Evolutionary conservation across 2,888 invertebrate species (phyloP).

Genomic region (Caenorhabditis sp.): DNA sequence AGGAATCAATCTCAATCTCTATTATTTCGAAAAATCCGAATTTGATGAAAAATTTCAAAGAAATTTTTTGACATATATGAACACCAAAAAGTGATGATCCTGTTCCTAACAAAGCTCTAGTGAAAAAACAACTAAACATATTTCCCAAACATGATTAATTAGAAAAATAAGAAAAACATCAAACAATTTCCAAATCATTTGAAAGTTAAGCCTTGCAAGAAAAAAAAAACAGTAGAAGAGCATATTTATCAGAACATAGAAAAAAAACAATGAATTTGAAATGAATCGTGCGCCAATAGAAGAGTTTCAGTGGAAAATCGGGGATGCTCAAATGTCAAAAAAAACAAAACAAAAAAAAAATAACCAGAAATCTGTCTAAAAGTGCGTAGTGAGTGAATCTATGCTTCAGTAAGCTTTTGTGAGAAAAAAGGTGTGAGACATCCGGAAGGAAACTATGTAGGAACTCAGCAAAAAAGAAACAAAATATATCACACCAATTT

Average conservation of each 20-base stretch:
- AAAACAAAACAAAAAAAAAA: conserved; percentile 9
- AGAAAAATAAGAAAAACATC: no score
- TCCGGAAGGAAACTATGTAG: conserved; percentile 10
- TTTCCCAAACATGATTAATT: no score
- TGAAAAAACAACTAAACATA: no score
- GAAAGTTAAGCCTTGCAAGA: not conserved
- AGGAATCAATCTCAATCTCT: no score
- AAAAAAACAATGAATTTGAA: not conserved
- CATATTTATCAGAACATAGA: not conserved
- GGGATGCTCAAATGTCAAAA: conserved; percentile 1
- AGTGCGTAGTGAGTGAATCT: conserved; percentile 11
- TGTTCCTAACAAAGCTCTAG: no score
- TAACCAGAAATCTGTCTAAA: conserved; percentile 14
- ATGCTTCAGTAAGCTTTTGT: conserved; percentile 27
- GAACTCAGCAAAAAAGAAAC: conserved; percentile 5
- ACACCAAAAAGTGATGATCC: no score
- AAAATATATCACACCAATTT: not conserved
- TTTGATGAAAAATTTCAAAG: no score
- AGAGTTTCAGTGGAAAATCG: conserved; percentile 3
- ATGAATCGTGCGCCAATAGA: not conserved
- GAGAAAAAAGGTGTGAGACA: not conserved
- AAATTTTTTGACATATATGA: no score
- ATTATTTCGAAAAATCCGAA: no score
- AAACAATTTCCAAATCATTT: no score
- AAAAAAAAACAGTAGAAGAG: not conserved